Base-by-base conservation (phyloP, 2,113 vertebrate genomes). In the Chinchilla lanigera region DNA sequence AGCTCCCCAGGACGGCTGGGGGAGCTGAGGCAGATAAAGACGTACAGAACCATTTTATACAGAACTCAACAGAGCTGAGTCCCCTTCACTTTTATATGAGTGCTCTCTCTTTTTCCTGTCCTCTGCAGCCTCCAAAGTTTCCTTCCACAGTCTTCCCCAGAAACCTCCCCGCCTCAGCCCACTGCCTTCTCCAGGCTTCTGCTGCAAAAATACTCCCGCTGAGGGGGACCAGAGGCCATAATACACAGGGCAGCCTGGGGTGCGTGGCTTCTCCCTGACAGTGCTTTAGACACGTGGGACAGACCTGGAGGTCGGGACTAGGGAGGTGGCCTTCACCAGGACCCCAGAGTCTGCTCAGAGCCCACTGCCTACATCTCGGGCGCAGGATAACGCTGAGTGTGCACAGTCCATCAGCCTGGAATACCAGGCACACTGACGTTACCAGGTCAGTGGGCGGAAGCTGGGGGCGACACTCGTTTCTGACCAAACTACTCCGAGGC, bases 331-430 rank as follows among this genome's bases (percentile, higher is more conserved):
- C 60, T 90, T 77, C 56, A 35, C 38, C 35, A 1, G 20, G 60
- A 0, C 17, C 41, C 41, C 35, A 61, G 24, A 24, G 28, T 20
- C 65, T 7, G 1, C 38, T 56, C n/a, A 44, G 41, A 63, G 41
- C n/a, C 7, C 58, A 22, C 11, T 13, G 24, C 56, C 52, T 5
- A 0, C 28, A 63, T 60, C 52, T 41, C 7, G 5, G 19, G 4
- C 11, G 20, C 16, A 44, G 54, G n/a, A 16, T 0, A 61, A 24
- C 33, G 35, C 5, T 67, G 7, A 50, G 7, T 13, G 71, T 7
- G 20, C 22, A 88, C 0, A 5, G 82, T 61, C 8, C 19, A 47
- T 41, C 28, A 82, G 0, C 80, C 38, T 30, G 30, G 69, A 81
- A 71, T 44, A 33, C 14, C 20, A 28, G 81, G 56, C 1, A 4